Evolutionary conservation across 2,888 invertebrate genomes (phyloP).

Genomic region (Hoplodrina blanda): DNA sequence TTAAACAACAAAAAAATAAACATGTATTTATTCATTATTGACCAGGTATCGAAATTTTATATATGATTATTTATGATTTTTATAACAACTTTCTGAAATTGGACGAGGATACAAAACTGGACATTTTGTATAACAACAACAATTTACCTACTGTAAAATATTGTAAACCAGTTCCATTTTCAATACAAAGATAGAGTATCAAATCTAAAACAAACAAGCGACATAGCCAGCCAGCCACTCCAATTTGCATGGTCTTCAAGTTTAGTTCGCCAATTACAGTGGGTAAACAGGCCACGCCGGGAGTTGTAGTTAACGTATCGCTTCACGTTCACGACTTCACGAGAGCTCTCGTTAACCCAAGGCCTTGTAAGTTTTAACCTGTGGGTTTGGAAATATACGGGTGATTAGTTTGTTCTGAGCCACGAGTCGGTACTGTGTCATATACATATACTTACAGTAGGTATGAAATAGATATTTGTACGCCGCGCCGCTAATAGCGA

Average conservation of each 20-base stretch:
- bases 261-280: slow-evolving; percentile 45
- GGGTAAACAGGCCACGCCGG: slow-evolving; percentile 26
- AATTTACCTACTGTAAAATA: background rate
- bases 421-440: no score
- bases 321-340: slow-evolving; percentile 47
- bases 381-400: slow-evolving; percentile 25
- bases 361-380: slow-evolving; percentile 56
- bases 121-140: background rate
- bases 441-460: no score
- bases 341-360: slow-evolving; percentile 57
- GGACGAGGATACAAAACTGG: no score
- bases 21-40: no score
- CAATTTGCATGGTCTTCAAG: slow-evolving; percentile 40
- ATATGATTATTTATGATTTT: no score
- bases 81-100: no score
- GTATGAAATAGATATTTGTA: no score
- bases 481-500: no score
- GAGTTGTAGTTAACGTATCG: slow-evolving; percentile 47
- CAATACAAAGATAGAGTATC: slow-evolving; percentile 15
- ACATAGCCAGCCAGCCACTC: slow-evolving; percentile 6
- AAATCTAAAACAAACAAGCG: slow-evolving; percentile 23
- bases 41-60: no score
- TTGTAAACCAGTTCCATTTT: slow-evolving; percentile 11
- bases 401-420: background rate
- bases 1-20: no score